Evolutionary conservation across 2,888 invertebrate species (phyloP).

Genomic region (Nomada flava): DNA sequence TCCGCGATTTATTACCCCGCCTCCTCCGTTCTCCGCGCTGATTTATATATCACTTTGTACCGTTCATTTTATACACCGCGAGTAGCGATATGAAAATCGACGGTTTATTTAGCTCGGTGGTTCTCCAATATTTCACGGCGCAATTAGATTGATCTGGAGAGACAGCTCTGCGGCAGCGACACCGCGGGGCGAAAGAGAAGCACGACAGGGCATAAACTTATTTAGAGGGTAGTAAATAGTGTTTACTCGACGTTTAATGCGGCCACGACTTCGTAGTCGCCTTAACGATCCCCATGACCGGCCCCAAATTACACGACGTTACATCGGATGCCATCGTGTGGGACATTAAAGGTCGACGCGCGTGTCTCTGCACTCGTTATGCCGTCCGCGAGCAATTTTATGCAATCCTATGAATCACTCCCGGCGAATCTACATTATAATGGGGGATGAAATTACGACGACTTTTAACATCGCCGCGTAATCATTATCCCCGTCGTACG

Average conservation of each 20-base stretch:
- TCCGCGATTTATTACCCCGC: constrained; percentile 32
- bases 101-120: no score
- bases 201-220: constrained; percentile 70
- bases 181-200: constrained; percentile 31
- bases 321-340: constrained; percentile 60
- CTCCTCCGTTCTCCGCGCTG: constrained; percentile 4
- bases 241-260: constrained; percentile 77
- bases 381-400: constrained; percentile 32
- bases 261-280: constrained; percentile 71
- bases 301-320: constrained; percentile 54
- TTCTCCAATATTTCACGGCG: no score
- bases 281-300: constrained; percentile 72
- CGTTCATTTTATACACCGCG: not conserved
- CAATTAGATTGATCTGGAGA: constrained; percentile 17
- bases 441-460: constrained; percentile 16
- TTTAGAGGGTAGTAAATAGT: constrained; percentile 77
- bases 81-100: no score
- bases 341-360: constrained; percentile 70
- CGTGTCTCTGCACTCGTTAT: constrained; percentile 49
- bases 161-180: constrained; percentile 2
- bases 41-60: constrained; percentile 32
- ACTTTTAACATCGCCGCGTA: constrained; percentile 14
- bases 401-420: constrained; percentile 39
- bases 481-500: not conserved
- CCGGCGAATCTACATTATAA: constrained; percentile 46